Evolutionary conservation across 2,113 vertebrate genomes (phyloP).

Genomic region (Amazona vittata): DNA sequence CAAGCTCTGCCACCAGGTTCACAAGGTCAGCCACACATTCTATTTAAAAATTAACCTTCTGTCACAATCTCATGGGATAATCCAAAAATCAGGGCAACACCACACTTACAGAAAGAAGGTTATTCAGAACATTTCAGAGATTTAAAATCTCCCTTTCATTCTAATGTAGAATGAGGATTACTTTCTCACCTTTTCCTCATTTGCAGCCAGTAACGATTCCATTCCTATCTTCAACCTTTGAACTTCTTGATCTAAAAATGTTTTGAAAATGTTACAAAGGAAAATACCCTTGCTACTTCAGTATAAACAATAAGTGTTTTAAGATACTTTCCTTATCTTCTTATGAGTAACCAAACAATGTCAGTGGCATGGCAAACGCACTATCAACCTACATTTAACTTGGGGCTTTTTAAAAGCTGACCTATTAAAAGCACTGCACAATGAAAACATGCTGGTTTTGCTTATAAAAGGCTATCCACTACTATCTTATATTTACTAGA

Average conservation of each 20-base stretch:
- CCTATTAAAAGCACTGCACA: background rate
- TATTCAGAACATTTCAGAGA: background rate
- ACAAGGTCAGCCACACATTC: background rate
- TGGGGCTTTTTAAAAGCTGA: background rate
- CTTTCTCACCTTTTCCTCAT: slow-evolving; percentile 91
- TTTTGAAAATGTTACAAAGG: background rate
- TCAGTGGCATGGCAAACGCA: background rate
- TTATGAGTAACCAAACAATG: background rate
- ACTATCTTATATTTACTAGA: background rate
- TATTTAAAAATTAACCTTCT: background rate
- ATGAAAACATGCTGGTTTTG: background rate
- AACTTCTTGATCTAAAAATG: slow-evolving; percentile 88
- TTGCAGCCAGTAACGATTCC: slow-evolving; percentile 87
- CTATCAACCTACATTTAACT: background rate
- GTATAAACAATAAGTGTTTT: background rate
- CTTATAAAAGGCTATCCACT: background rate
- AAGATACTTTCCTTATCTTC: background rate
- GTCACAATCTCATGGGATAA: background rate
- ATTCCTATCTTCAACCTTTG: slow-evolving; percentile 89
- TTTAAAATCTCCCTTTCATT: background rate
- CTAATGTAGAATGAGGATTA: background rate
- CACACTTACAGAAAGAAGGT: accelerated
- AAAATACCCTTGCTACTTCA: background rate
- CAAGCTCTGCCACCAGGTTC: background rate
- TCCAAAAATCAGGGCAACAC: background rate